Evolutionary conservation across 2,888 invertebrate species (phyloP).

Genomic region (Eupelmus urozonus): DNA sequence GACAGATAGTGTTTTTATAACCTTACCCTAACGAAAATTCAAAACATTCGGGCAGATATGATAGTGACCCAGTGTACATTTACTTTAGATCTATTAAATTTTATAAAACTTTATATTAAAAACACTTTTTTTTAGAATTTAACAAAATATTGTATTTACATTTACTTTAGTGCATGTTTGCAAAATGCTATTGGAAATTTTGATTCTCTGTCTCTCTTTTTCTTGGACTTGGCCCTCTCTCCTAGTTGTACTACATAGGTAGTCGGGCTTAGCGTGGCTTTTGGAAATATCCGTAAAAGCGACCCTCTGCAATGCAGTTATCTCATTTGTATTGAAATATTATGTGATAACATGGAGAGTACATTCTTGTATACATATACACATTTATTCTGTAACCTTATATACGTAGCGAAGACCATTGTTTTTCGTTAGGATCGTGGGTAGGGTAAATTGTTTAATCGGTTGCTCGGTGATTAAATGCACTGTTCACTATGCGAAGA

Average conservation of each 20-base stretch:
- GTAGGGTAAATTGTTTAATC: not conserved
- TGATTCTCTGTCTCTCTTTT: not conserved
- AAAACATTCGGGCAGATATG: too few relatives aligned
- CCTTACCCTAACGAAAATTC: too few relatives aligned
- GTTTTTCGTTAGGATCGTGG: too few relatives aligned
- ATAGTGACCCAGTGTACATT: too few relatives aligned
- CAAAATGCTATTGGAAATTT: too few relatives aligned
- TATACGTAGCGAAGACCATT: too few relatives aligned
- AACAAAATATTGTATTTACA: too few relatives aligned
- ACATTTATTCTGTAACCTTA: not conserved
- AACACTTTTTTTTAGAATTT: too few relatives aligned
- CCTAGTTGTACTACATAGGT: not conserved
- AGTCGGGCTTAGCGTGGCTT: constrained; percentile 32
- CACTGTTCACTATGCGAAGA: not conserved
- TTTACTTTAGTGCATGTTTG: too few relatives aligned
- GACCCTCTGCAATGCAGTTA: constrained; percentile 34
- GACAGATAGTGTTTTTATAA: too few relatives aligned
- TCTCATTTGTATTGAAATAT: constrained; percentile 33
- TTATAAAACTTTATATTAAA: too few relatives aligned
- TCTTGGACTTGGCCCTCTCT: constrained; percentile 28
- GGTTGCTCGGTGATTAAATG: not conserved
- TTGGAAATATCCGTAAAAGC: constrained; percentile 23
- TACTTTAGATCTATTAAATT: too few relatives aligned
- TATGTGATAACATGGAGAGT: not conserved
- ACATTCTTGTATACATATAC: not conserved